Evolutionary conservation across 2,888 invertebrate species (phyloP).

Genomic region (Eledone cirrhosa): DNA sequence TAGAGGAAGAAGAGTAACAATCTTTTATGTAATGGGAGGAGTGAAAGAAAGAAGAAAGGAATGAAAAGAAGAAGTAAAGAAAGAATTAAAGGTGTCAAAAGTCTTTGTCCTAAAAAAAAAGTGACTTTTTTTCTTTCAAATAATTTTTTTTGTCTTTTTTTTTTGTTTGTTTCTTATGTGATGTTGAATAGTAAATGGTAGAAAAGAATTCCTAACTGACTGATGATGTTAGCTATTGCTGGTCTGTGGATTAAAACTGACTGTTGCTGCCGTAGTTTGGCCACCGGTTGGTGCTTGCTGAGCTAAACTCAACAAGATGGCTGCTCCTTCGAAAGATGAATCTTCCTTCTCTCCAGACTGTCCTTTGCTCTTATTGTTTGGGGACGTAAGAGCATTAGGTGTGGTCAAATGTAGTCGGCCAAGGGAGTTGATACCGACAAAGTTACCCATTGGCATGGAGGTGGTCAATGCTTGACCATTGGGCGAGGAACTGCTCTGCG

Average conservation of each 20-base stretch:
- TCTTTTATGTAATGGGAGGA: too few relatives aligned
- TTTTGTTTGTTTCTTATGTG: too few relatives aligned
- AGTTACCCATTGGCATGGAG: background rate
- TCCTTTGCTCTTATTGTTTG: background rate
- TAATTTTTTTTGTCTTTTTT: too few relatives aligned
- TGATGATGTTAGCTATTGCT: background rate
- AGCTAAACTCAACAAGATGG: conserved; percentile 25
- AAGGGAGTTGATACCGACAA: too few relatives aligned
- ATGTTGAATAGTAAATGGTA: background rate
- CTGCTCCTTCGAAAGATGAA: conserved; percentile 9
- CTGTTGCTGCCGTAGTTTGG: background rate
- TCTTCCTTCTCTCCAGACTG: conserved; percentile 12
- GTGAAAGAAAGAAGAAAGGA: too few relatives aligned
- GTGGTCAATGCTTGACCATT: conserved; percentile 4
- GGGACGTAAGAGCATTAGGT: background rate
- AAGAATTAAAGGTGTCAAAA: too few relatives aligned
- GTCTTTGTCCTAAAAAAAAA: too few relatives aligned
- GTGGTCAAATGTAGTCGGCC: background rate
- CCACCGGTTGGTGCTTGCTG: background rate
- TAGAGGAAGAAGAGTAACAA: too few relatives aligned
- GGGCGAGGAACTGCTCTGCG: background rate
- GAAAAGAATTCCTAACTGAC: background rate
- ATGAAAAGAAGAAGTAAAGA: too few relatives aligned
- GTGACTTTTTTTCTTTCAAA: too few relatives aligned
- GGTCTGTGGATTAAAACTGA: background rate